Percentiles rank a stretch among this genome's conserved stretches.
Conservation (phyloP, 1,140 invertebrate genomes). For the Drosophila burlai region DNA sequence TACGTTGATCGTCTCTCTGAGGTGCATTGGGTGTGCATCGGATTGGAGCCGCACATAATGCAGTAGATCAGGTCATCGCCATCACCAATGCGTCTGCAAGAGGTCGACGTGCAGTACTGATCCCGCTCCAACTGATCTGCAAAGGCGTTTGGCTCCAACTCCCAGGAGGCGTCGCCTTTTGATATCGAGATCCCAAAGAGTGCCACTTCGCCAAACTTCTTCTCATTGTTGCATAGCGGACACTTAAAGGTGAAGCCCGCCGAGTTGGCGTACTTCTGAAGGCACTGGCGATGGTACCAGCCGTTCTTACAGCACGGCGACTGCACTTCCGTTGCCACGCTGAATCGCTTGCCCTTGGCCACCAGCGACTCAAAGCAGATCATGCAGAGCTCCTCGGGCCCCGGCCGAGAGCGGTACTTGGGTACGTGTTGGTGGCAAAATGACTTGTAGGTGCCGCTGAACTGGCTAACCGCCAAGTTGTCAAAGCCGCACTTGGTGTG, state of each 20-base stretch:
- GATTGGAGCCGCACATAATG: slow-evolving; percentile 53
- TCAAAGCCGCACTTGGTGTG: slow-evolving; percentile 53
- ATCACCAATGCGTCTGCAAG: not conserved
- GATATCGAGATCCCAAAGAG: slow-evolving; percentile 48
- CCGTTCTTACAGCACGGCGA: slow-evolving; percentile 57
- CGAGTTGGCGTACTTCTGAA: slow-evolving; percentile 48
- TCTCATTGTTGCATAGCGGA: slow-evolving; percentile 55
- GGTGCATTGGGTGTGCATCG: slow-evolving; percentile 35
- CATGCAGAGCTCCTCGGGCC: slow-evolving; percentile 1
- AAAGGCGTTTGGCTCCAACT: slow-evolving; percentile 35
- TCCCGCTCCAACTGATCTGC: slow-evolving; percentile 12
- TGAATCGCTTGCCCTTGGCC: not conserved
- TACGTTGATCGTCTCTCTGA: not conserved
- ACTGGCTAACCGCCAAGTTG: slow-evolving; percentile 38
- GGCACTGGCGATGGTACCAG: slow-evolving; percentile 58
- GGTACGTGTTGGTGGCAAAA: slow-evolving; percentile 43
- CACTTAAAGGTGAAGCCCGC: slow-evolving; percentile 68
- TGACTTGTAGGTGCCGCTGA: slow-evolving; percentile 30
- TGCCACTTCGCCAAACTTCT: slow-evolving; percentile 15
- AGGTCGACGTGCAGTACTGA: not conserved
- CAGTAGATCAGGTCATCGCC: slow-evolving; percentile 17
- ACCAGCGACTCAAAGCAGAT: slow-evolving; percentile 47
- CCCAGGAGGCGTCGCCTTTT: slow-evolving; percentile 57
- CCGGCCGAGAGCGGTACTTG: not conserved
- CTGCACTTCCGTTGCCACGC: slow-evolving; percentile 9